Evolutionary conservation across 2,113 vertebrate genomes (phyloP).

Genomic region (Protobothrops flavoviridis): DNA sequence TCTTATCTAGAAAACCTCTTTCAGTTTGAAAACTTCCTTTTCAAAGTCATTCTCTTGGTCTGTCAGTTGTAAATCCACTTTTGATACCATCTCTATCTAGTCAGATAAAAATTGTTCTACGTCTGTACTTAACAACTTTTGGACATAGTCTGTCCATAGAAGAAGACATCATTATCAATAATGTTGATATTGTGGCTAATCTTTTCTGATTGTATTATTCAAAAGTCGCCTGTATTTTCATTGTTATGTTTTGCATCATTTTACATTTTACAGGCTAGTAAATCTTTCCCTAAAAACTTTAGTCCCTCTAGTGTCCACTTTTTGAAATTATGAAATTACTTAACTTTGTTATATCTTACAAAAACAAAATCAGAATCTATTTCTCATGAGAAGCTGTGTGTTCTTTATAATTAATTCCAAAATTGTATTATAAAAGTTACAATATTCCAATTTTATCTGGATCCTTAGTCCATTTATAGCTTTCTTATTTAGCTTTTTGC

Average conservation of each 20-base stretch:
- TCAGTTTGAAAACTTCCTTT: neutral
- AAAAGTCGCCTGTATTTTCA: neutral
- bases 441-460: neutral
- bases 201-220: neutral
- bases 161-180: neutral
- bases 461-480: neutral
- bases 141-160: neutral
- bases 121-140: neutral
- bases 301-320: neutral
- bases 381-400: neutral
- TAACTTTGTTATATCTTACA: neutral
- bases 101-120: neutral
- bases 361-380: neutral
- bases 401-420: neutral
- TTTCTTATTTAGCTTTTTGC: neutral
- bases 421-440: neutral
- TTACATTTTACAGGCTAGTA: neutral
- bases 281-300: neutral
- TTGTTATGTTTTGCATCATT: neutral
- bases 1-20: neutral
- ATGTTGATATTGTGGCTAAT: neutral
- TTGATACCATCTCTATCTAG: neutral
- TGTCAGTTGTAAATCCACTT: neutral
- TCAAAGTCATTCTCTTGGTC: neutral
- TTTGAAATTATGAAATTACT: neutral